Base-by-base conservation (phyloP, 92 coral and sea anemone species). In the Bergia sp. region DNA sequence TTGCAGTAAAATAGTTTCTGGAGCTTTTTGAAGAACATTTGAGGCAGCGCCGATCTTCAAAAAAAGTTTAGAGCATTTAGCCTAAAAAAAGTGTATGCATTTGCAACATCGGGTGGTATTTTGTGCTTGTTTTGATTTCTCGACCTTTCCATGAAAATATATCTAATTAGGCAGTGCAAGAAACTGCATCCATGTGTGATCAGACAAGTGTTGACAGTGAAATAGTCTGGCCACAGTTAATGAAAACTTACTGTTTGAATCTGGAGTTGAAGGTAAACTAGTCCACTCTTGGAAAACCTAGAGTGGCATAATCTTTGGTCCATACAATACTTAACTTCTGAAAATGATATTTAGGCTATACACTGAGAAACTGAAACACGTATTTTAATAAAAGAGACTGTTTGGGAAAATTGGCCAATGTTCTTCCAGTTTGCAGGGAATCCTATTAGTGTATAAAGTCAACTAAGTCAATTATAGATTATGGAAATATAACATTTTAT, bases 341-440 rank as follows among this genome's bases (percentile, higher is more conserved):
- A 29, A n/a, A 21, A 0, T 29, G 0, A 47, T 21, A 50, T 44
- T 47, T 15, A 45, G 61, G 3, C 16, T 36, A 13, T 8, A 47
- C 29, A 5, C 10, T 12, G 36, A 79, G 23, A 37, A 47, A 42
- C 37, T 36, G 3, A 79, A 36, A 79, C 49, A 49, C n/a, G 1
- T 12, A 18, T 47, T 42, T 50, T 79, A 3, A 29, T n/a, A 47
- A 23, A 47, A 36, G 36, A 23, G 67, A 79, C 83, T 79, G 83
- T 79, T 79, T 79, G 50, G 43, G 37, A 49, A 50, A 50, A 50
- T 53, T 79, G 66, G 38, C 42, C 64, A 79, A 44, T 49, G 82
- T 45, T 47, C 8, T 13, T 40, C 49, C 3, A 47, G 9, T 45
- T 76, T 76, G 47, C 49, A 4, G 64, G 53, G 66, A 18, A 36